Evolutionary conservation across 1,140 invertebrate species (phyloP).

Genomic region (Diuraphis noxia): DNA sequence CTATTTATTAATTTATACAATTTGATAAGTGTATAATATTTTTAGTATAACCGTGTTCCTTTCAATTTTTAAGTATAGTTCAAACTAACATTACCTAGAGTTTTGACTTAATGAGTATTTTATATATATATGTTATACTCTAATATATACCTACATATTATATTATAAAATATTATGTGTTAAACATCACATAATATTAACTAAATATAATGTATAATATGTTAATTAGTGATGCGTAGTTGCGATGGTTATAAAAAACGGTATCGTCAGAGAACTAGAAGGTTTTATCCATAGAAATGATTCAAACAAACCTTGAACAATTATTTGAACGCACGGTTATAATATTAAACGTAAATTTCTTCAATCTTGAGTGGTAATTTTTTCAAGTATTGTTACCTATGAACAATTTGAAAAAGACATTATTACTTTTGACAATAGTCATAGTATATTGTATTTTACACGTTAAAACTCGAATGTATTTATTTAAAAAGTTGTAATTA

Average conservation of each 20-base stretch:
- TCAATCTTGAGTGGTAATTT: not conserved
- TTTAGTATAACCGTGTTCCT: too few species aligned
- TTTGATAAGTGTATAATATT: not conserved
- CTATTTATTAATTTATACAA: not conserved
- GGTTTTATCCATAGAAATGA: not conserved
- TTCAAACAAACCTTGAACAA: constrained; percentile 3
- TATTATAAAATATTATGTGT: too few species aligned
- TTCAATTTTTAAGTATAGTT: not conserved
- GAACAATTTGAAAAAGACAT: not conserved
- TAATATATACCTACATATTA: too few species aligned
- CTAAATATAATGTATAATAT: not conserved
- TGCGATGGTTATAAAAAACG: not conserved
- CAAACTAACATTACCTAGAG: not conserved
- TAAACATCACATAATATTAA: too few species aligned
- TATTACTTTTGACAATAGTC: not conserved
- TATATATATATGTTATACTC: too few species aligned
- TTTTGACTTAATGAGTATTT: too few species aligned
- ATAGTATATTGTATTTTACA: not conserved
- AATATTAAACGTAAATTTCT: not conserved
- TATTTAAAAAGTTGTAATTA: not conserved
- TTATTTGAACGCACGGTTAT: not conserved
- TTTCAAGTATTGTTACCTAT: constrained; percentile 11
- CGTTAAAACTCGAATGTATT: not conserved
- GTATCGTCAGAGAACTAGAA: not conserved
- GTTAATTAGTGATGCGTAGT: not conserved